Evolutionary conservation across 2,888 invertebrate genomes (phyloP).

Genomic region (Agrochola macilenta): DNA sequence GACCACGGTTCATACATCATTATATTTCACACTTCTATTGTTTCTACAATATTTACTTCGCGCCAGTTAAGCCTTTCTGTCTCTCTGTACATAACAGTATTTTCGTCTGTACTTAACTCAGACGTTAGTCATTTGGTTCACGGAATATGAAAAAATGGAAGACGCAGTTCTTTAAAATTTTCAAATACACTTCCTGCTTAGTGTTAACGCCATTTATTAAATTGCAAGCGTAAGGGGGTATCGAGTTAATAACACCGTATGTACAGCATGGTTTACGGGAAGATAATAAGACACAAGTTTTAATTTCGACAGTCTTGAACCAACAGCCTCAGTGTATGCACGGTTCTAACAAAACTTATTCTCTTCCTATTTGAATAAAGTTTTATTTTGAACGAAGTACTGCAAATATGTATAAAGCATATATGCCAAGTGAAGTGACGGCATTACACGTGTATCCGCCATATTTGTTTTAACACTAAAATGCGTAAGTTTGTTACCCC

Average conservation of each 20-base stretch:
- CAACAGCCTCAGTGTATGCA: constrained; percentile 24
- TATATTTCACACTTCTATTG: constrained; percentile 62
- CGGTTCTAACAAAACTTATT: background rate
- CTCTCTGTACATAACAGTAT: constrained; percentile 74
- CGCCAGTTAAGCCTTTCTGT: constrained; percentile 54
- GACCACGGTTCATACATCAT: constrained; percentile 58
- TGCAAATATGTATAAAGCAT: background rate
- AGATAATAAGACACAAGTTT: background rate
- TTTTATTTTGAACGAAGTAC: background rate
- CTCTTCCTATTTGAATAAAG: constrained; percentile 4
- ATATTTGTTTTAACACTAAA: constrained; percentile 31
- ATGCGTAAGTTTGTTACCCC: constrained; percentile 30
- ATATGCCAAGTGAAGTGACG: constrained; percentile 9
- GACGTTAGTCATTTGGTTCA: constrained; percentile 79
- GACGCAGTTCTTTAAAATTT: background rate
- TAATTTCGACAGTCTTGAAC: constrained; percentile 24
- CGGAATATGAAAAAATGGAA: constrained; percentile 19
- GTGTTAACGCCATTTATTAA: background rate
- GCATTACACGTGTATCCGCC: constrained; percentile 1
- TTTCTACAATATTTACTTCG: constrained; percentile 61
- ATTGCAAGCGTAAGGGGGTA: background rate
- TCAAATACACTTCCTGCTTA: background rate
- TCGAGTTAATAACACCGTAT: background rate
- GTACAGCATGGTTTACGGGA: background rate
- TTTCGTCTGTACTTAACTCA: constrained; percentile 71